phyloP scores from a whole-genome alignment of 2,113 vertebrate species.

The Indri indri region DNA sequence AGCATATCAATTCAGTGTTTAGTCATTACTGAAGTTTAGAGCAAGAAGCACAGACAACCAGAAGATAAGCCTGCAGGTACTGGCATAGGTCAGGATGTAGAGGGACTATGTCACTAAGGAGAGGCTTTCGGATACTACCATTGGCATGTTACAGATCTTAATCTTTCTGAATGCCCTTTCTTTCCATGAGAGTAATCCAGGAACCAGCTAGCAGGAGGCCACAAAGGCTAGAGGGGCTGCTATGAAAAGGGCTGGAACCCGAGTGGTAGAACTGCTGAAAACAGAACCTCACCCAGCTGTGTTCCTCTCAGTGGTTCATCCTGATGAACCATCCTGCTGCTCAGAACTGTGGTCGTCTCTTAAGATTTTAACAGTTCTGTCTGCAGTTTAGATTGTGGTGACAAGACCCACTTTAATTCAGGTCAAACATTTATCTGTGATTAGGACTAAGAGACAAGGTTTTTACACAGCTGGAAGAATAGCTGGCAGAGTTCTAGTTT shows the following conservation, averaged over 20 bases:
- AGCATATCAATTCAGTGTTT: background rate
- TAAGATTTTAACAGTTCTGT: background rate
- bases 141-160: background rate
- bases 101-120: background rate
- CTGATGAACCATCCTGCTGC: background rate
- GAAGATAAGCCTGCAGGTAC: background rate
- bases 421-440: background rate
- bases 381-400: background rate
- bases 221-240: background rate
- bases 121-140: background rate
- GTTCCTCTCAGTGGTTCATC: background rate
- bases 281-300: background rate
- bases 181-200: background rate
- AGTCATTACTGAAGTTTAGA: background rate
- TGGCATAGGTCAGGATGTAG: background rate
- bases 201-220: background rate
- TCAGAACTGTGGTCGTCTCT: background rate
- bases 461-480: background rate
- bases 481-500: background rate
- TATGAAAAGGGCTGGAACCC: background rate
- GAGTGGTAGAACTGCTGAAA: background rate
- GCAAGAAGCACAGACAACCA: background rate
- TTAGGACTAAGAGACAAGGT: background rate
- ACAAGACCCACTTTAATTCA: background rate
- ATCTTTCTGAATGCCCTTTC: background rate